Base-by-base conservation (phyloP, 2,113 vertebrate genomes). In the Siphamia tubifer region DNA sequence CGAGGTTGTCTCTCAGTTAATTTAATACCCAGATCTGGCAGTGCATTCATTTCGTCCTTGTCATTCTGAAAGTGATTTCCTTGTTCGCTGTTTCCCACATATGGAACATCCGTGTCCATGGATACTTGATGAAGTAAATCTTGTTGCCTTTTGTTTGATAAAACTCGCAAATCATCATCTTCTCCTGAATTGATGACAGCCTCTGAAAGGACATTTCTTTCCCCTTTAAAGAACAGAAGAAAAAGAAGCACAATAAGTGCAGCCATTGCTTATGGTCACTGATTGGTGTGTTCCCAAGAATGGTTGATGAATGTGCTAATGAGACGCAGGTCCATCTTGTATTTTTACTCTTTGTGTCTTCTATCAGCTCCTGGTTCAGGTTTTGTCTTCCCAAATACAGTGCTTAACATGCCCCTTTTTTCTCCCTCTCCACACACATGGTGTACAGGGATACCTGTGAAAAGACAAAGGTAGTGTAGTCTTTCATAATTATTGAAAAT, bases 361-460 rank as follows among this genome's bases (percentile, higher is more conserved):
- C 32, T 34, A 40, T 27, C 39, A 15, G 55, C 76, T 58, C 45
- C 34, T 12, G 15, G 23, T 27, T 62, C 15, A 13, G 28, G 24
- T 9, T 32, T 60, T 35, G 12, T 52, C 44, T 43, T 40, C 52
- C 12, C 51, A 36, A 39, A 47, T 9, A 24, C 24, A 28, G 34
- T 45, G 65, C 65, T 77, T 62, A 49, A 58, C 23, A 49, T 11
- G 3, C n/a, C 21, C 42, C 49, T 38, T 43, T 55, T 39, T 53
- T 23, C 45, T 58, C 57, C 13, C 56, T 25, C 24, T 49, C 38
- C 6, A 58, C 4, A 13, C 32, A 43, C 79, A 57, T 64, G 45
- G 43, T 70, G 63, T 27, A 20, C 36, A 15, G 45, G 67, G 48
- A 54, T 78, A 84, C 82, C 80, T 79, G 74, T 68, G 75, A 77